Base-by-base conservation (phyloP, 2,797 vertebrate genomes). In the Lindbergichthys nudifrons region DNA sequence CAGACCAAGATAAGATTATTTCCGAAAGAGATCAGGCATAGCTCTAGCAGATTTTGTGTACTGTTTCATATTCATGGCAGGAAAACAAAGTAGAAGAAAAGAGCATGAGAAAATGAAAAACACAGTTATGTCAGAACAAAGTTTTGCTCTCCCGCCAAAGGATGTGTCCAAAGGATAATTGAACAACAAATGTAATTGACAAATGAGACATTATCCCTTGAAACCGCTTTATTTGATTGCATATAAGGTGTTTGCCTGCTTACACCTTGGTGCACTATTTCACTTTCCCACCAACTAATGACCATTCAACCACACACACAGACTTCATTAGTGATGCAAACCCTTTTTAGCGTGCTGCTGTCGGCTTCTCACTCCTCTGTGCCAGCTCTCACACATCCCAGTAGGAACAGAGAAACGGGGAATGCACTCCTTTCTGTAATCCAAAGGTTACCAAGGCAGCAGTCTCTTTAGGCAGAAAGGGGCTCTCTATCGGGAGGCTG, bases 381-480 rank as follows among this genome's bases (percentile, higher is more conserved):
- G 88, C 83, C 81, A 89, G 85, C 82, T 87, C 73, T 89, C 70
- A 76, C 88, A 87, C 68, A 2, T 85, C 75, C 54, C 66, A 68
- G 77, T 53, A 64, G 75, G 69, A 80, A 58, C 48, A 63, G 53
- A 62, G 73, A 64, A 81, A 54, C 10, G 18, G 62, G 61, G 73
- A 85, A 83, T 69, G 77, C 69, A 76, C 66, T 61, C 36, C 67
- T 75, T 46, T 66, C 70, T 59, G 54, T 80, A 75, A 75, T 84
- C 83, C 39, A 9, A 60, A 30, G 77, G 79, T 89, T 83, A 89
- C 80, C 79, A 82, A 80, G 79, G 80, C 65, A 87, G 77, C 80
- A 23, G 67, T 51, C 42, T 43, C 80, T 78, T 82, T 16, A 67
- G 68, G 63, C 53, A 54, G 63, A 69, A 56, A 62, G 67, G n/a